These are phyloP conservation scores for Caenorhabditis sp. DNA, from an alignment of 2,888 invertebrate species.

Conservation along the genomic window DNA sequence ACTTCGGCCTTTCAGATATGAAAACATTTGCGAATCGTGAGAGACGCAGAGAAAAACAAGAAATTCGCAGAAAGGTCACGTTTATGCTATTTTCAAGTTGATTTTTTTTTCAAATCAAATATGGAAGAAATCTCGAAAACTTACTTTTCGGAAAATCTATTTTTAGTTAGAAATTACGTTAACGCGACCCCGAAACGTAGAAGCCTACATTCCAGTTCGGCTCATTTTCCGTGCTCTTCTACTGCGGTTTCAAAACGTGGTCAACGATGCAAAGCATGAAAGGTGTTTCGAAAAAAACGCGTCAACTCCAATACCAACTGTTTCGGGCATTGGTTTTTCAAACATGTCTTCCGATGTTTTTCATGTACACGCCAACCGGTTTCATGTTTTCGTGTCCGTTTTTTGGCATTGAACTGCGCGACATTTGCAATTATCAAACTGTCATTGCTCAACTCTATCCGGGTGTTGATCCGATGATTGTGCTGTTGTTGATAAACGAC, in stretches of 20 bases:
- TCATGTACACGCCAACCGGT: conserved; percentile 15
- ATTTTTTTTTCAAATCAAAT: too few species aligned
- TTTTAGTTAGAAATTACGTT: too few species aligned
- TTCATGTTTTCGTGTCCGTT: conserved; percentile 11
- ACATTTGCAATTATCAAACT: conserved; percentile 12
- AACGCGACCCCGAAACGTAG: too few species aligned
- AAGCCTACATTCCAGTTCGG: neutral
- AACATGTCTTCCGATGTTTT: conserved; percentile 14
- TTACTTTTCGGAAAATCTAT: too few species aligned
- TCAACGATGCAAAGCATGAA: neutral
- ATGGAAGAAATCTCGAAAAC: too few species aligned
- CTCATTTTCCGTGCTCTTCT: conserved; percentile 15
- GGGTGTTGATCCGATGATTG: conserved; percentile 21
- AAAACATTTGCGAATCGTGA: too few species aligned
- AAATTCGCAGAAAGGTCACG: too few species aligned
- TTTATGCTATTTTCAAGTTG: too few species aligned
- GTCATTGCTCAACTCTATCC: conserved; percentile 15
- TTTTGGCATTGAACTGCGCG: conserved; percentile 12
- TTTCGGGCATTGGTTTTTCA: conserved; percentile 17
- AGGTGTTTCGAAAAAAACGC: conserved; percentile 6
- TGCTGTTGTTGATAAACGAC: conserved; percentile 17
- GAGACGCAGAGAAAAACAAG: too few species aligned
- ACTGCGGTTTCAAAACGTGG: conserved; percentile 15
- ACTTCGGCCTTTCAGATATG: too few species aligned
- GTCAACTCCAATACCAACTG: conserved; percentile 20